A percentile compares a stretch with the other conserved stretches of the same genome.
Conservation (phyloP, 2,797 vertebrate species). For the Clarias laeviceps region DNA sequence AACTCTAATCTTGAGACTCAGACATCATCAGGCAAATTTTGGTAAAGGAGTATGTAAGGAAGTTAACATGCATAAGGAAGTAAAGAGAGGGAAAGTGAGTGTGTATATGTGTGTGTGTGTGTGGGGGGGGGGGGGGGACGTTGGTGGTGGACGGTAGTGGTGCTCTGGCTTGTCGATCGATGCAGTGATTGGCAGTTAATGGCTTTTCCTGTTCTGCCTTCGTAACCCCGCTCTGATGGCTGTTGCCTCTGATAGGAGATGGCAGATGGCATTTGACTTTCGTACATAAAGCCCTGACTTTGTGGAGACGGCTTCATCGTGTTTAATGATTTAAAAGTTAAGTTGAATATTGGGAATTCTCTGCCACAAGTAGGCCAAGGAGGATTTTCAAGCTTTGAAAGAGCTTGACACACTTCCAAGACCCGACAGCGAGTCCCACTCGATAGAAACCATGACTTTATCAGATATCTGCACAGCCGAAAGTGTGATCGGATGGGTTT, state of each 20-base stretch:
- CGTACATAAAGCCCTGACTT: constrained; percentile 76
- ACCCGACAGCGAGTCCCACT: constrained; percentile 47
- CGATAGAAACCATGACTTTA: constrained; percentile 2
- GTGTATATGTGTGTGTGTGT: constrained; percentile 1
- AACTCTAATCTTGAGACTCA: neutral
- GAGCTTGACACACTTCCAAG: constrained; percentile 60
- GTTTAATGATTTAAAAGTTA: constrained; percentile 80
- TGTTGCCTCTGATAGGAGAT: constrained; percentile 81
- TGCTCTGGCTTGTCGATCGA: constrained; percentile 80
- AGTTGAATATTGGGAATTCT: constrained; percentile 72
- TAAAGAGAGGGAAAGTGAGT: neutral
- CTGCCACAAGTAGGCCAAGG: constrained; percentile 57
- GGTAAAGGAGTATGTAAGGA: constrained; percentile 4
- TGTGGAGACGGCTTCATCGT: constrained; percentile 79
- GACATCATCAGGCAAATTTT: constrained; percentile 17
- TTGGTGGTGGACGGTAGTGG: constrained; percentile 64
- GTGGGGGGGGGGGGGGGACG: constrained; percentile 27
- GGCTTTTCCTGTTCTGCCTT: constrained; percentile 84
- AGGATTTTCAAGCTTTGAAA: constrained; percentile 53
- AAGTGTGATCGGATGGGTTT: constrained; percentile 15
- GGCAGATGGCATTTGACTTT: constrained; percentile 82
- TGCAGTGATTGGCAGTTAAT: constrained; percentile 87
- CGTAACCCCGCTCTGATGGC: constrained; percentile 80
- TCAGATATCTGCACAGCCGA: neutral
- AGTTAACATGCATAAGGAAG: constrained; percentile 25